Evolutionary conservation across 2,888 invertebrate species (phyloP).

Genomic region (Torymus tubicola): DNA sequence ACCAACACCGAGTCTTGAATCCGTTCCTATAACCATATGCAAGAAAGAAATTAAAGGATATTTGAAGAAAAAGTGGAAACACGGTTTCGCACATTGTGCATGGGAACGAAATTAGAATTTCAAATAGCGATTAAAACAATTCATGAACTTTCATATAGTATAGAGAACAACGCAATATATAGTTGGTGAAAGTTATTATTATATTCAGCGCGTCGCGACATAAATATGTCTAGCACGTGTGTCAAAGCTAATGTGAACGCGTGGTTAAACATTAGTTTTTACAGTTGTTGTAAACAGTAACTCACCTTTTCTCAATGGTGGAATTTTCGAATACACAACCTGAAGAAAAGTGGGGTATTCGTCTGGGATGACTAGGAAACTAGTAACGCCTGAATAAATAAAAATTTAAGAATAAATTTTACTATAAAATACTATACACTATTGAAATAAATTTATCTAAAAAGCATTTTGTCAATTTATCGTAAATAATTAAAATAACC

Average conservation of each 20-base stretch:
- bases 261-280: not conserved
- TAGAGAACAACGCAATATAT: too few species aligned
- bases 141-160: not conserved
- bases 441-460: not conserved
- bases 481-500: too few species aligned
- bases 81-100: not conserved
- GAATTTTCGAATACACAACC: constrained; percentile 89
- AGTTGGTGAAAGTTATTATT: too few species aligned
- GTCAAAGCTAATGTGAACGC: too few species aligned
- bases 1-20: constrained; percentile 87
- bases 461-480: too few species aligned
- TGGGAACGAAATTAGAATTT: not conserved
- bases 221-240: too few species aligned
- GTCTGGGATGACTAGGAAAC: constrained; percentile 84
- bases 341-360: constrained; percentile 88
- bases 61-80: not conserved
- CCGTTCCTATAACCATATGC: constrained; percentile 80
- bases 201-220: too few species aligned
- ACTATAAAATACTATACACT: too few species aligned
- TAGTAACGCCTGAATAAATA: constrained; percentile 77
- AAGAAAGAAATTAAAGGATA: not conserved
- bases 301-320: constrained; percentile 89
- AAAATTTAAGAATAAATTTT: not conserved
- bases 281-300: not conserved
- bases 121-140: not conserved